Evolutionary conservation across 2,113 vertebrate species (phyloP).

Genomic region (Onychostruthus taczanowskii): DNA sequence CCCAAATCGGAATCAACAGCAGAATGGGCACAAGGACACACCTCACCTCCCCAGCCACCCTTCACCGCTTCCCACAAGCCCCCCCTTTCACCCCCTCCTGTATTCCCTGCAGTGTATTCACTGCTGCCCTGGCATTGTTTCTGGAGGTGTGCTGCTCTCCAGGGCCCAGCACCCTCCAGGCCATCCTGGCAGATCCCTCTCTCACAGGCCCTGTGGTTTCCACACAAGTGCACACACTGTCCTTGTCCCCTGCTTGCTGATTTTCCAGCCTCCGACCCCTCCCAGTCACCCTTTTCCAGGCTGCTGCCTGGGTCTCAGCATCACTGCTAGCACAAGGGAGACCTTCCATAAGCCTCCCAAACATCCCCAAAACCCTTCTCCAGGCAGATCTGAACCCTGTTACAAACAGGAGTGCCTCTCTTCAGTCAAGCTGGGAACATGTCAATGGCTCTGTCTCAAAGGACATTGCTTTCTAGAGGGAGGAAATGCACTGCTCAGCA

Average conservation of each 20-base stretch:
- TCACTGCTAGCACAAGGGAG: not conserved
- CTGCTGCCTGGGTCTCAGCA: not conserved
- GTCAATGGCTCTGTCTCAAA: not conserved
- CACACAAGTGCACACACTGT: rapidly evolving
- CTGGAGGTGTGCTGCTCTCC: rapidly evolving
- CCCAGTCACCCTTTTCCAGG: not conserved
- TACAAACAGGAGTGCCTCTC: not conserved
- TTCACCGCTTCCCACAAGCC: not conserved
- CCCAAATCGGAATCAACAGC: rapidly evolving
- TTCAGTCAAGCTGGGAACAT: not conserved
- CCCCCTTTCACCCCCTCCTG: not conserved
- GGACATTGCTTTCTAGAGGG: not conserved
- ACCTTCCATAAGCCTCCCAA: not conserved
- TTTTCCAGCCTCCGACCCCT: not conserved
- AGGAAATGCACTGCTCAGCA: not conserved
- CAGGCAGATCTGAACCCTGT: not conserved
- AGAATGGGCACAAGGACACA: not conserved
- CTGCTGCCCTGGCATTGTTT: not conserved
- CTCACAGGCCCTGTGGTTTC: not conserved
- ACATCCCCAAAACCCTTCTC: not conserved
- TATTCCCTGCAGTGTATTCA: not conserved
- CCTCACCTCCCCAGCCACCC: not conserved
- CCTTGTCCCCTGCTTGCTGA: not conserved
- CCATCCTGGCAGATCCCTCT: not conserved
- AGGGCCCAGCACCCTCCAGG: not conserved